These are phyloP conservation scores for Calypte anna DNA, from an alignment of 2,113 vertebrate species.

Conservation along the genomic window DNA sequence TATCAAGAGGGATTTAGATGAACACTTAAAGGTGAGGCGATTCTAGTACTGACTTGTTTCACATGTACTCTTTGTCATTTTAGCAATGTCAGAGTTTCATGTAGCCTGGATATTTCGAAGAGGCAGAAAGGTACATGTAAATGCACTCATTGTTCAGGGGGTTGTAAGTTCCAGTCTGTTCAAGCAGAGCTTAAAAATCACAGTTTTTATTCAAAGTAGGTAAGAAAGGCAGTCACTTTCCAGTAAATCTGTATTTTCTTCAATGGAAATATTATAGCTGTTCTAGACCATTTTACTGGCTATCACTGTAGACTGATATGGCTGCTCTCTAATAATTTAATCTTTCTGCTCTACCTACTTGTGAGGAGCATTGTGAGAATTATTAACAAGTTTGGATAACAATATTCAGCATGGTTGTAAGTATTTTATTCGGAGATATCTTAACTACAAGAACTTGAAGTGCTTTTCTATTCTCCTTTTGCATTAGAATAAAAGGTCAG, in stretches of 20 bases:
- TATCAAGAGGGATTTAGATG: conserved; percentile 13
- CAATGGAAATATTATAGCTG: not conserved
- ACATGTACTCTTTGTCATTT: conserved; percentile 21
- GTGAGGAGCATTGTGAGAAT: not conserved
- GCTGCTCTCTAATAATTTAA: not conserved
- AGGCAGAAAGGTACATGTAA: not conserved
- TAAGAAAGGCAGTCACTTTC: not conserved
- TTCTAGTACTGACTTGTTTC: conserved; percentile 6
- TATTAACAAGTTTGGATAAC: conserved; percentile 40
- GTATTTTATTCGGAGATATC: not conserved
- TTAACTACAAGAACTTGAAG: not conserved
- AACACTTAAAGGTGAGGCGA: not conserved
- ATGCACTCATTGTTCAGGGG: not conserved
- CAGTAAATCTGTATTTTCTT: not conserved
- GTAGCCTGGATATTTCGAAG: not conserved
- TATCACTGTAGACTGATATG: not conserved
- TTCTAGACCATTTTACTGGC: not conserved
- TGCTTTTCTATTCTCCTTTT: not conserved
- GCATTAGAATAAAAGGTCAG: not conserved
- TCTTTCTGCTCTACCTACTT: not conserved
- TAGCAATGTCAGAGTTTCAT: conserved; percentile 12
- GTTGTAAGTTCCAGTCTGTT: not conserved
- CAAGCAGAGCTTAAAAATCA: not conserved
- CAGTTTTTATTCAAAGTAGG: not conserved
- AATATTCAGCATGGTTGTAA: not conserved